phyloP scores from a whole-genome alignment of 2,797 vertebrate genomes.

The Hemibagrus guttatus region DNA sequence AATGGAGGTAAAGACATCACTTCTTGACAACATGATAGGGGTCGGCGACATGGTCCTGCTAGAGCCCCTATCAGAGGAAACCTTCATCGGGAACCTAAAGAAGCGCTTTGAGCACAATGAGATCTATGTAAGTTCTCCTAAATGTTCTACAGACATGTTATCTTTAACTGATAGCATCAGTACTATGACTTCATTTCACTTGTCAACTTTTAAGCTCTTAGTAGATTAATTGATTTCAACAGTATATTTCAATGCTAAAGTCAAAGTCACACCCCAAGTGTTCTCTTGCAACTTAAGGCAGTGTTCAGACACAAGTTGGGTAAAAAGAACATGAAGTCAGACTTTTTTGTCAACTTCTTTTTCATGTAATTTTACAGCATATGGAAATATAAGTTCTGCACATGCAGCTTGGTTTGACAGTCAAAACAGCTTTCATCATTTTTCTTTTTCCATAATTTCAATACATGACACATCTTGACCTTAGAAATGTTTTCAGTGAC shows the following conservation, averaged over 20 bases:
- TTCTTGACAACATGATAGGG: constrained; percentile 97
- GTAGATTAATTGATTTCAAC: no score
- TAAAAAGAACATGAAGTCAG: neutral
- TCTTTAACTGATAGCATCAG: neutral
- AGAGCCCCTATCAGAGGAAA: constrained; percentile 90
- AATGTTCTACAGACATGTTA: constrained; percentile 67
- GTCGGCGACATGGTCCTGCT: constrained; percentile 98
- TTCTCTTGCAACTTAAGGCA: neutral
- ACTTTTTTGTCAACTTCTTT: neutral
- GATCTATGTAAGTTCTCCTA: constrained; percentile 88
- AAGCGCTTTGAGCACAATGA: constrained; percentile 94
- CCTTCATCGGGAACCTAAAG: constrained; percentile 90
- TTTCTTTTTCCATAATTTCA: neutral
- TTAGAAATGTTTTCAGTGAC: neutral
- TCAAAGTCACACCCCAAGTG: neutral
- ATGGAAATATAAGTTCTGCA: neutral
- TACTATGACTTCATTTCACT: neutral
- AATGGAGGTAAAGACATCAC: constrained; percentile 97
- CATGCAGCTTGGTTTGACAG: neutral
- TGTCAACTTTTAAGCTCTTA: neutral
- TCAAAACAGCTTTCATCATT: neutral
- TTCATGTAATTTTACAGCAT: neutral
- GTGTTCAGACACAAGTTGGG: neutral
- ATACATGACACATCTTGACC: neutral
- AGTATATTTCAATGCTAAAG: neutral